phyloP scores from a whole-genome alignment of 2,113 vertebrate species.

The Amblyopsis rosae region DNA sequence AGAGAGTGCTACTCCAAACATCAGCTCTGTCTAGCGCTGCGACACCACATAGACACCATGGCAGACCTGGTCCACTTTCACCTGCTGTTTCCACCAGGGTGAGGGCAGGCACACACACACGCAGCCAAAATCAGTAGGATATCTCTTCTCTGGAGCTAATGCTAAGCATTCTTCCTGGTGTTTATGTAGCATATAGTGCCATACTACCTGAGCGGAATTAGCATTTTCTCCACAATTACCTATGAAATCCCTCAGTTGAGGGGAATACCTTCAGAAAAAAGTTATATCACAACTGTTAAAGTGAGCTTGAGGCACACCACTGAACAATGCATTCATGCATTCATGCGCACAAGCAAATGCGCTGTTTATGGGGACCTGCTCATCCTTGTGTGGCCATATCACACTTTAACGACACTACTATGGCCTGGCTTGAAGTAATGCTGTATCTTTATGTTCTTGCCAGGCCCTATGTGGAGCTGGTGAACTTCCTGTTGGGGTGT shows the following conservation, averaged over 20 bases:
- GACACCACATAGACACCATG: conserved; percentile 86
- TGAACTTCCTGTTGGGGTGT: conserved; percentile 89
- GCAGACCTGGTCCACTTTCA: conserved; percentile 95
- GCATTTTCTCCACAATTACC: no score
- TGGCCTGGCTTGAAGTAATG: no score
- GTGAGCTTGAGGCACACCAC: not conserved
- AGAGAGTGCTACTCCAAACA: conserved; percentile 93
- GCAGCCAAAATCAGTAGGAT: not conserved
- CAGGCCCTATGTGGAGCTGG: conserved; percentile 92
- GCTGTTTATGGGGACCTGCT: not conserved
- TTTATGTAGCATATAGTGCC: no score
- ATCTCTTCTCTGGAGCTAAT: no score
- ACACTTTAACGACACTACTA: not conserved
- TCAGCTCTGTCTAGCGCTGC: conserved; percentile 86
- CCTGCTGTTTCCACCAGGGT: conserved; percentile 91
- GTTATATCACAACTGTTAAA: no score
- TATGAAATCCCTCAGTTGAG: no score
- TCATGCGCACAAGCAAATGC: no score
- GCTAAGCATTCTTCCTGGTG: no score
- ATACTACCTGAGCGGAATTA: no score
- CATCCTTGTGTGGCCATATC: not conserved
- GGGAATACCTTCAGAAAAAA: no score
- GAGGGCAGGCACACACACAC: conserved; percentile 63
- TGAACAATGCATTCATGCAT: no score
- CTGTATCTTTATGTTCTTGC: not conserved